Evolutionary conservation across 1,140 invertebrate genomes (phyloP).

Genomic region (Bombyx mandarina): DNA sequence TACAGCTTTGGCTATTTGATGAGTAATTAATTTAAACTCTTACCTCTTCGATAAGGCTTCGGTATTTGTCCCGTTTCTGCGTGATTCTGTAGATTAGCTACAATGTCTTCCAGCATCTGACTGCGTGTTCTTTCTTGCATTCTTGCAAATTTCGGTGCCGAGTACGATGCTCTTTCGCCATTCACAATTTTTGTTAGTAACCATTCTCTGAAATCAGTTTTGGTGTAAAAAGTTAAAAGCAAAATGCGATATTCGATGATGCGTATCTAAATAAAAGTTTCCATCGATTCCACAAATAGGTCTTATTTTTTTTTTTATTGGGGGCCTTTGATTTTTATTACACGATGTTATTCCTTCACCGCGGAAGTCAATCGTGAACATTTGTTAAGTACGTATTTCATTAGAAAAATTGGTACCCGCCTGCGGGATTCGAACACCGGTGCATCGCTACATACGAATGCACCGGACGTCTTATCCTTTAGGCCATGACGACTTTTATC

Average conservation of each 20-base stretch:
- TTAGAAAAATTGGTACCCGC: too few relatives aligned
- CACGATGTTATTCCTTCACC: too few relatives aligned
- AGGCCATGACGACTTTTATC: too few relatives aligned
- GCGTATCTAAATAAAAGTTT: background rate
- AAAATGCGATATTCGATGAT: background rate
- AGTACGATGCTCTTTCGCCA: conserved; percentile 96
- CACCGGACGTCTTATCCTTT: too few relatives aligned
- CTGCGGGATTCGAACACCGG: too few relatives aligned
- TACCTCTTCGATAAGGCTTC: conserved; percentile 90
- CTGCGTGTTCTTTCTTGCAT: conserved; percentile 93
- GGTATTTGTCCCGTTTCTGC: conserved; percentile 96
- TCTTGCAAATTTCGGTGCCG: conserved; percentile 95
- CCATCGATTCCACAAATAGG: too few relatives aligned
- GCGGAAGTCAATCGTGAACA: too few relatives aligned
- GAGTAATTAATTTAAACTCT: conserved; percentile 1
- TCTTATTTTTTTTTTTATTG: too few relatives aligned
- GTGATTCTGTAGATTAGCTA: conserved; percentile 94
- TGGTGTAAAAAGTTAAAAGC: background rate
- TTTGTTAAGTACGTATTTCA: too few relatives aligned
- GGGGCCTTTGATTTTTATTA: too few relatives aligned
- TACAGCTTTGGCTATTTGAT: too few relatives aligned
- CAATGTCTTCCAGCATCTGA: conserved; percentile 95
- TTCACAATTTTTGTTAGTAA: conserved; percentile 97
- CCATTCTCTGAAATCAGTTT: conserved; percentile 84
- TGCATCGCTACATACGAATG: too few relatives aligned